Base-by-base conservation (phyloP, 2,113 vertebrate genomes). In the Chionomys nivalis region DNA sequence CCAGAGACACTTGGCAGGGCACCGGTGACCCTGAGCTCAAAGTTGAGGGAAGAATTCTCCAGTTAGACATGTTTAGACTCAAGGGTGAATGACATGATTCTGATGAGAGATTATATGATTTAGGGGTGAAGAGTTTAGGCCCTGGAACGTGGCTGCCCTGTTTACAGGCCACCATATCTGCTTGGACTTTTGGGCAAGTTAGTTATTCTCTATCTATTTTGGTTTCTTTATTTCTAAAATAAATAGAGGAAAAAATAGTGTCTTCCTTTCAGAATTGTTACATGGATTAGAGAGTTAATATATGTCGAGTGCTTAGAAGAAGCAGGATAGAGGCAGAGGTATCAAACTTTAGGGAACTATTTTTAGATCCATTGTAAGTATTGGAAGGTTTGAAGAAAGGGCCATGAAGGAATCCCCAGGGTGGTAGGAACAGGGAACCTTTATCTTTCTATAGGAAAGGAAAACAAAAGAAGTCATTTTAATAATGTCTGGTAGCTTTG, bases 51-150 rank as follows among this genome's bases (percentile, higher is more conserved):
- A 86, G 92, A 92, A 92, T 96, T 92, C 76, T 86, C 96, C 9
- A 81, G 75, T 92, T 94, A 81, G 77, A 96, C 94, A 94, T 96
- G 52, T 82, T 96, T 97, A 39, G 93, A 94, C 66, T 97, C 94
- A 96, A 96, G 85, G 90, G 87, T 94, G 87, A 98, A 93, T 94
- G 90, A 61, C 55, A 58, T 75, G 63, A 63, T 76, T 95, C 63
- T 77, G 75, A 87, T 79, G 90, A 90, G 44, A 94, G 72, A 79
- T 47, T 55, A 61, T 42, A 26, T 72, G 31, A 94, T 70, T 95
- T 89, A 86, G 75, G 77, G 72, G 72, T 88, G 63, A 91, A 90
- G 70, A 93, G 42, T 83, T 95, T 70, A 75, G 75, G 24, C 1
- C 87, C 14, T 83, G 70, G 42, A 83, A 42, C 23, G 28, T 63